Evolutionary conservation across 2,113 vertebrate species (phyloP).

Genomic region (Girardinichthys multiradiatus): DNA sequence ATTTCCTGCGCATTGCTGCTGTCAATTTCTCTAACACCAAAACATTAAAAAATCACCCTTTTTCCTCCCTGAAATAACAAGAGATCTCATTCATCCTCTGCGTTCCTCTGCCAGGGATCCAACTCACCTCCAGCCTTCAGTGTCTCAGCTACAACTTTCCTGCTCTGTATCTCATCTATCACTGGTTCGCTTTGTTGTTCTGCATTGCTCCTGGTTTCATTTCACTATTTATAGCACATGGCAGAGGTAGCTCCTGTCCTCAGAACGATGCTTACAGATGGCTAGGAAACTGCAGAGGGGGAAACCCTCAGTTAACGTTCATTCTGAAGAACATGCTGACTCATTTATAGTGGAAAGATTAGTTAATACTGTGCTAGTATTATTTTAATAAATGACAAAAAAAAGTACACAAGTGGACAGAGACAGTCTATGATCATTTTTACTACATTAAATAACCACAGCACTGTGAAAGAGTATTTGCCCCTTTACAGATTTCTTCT

Average conservation of each 20-base stretch:
- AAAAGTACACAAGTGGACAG: too few species aligned
- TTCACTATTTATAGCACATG: conserved; percentile 59
- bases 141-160: conserved; percentile 6
- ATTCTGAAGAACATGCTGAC: not conserved
- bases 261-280: conserved; percentile 11
- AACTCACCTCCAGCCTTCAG: conserved; percentile 21
- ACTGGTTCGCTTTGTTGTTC: conserved; percentile 40
- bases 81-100: conserved; percentile 25
- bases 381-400: not conserved
- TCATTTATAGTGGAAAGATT: not conserved
- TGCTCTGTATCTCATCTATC: conserved; percentile 20
- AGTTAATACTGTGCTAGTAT: not conserved
- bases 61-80: conserved; percentile 18
- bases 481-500: too few species aligned
- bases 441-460: too few species aligned
- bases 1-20: not conserved
- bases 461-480: too few species aligned
- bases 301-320: not conserved
- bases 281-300: not conserved
- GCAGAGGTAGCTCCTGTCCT: conserved; percentile 37
- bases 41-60: conserved; percentile 6
- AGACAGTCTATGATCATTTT: too few species aligned
- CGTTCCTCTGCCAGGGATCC: conserved; percentile 23
- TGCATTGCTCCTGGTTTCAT: conserved; percentile 44
- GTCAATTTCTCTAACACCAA: conserved; percentile 1